phyloP scores from a whole-genome alignment of 2,888 invertebrate genomes.

The Lithosia quadra region DNA sequence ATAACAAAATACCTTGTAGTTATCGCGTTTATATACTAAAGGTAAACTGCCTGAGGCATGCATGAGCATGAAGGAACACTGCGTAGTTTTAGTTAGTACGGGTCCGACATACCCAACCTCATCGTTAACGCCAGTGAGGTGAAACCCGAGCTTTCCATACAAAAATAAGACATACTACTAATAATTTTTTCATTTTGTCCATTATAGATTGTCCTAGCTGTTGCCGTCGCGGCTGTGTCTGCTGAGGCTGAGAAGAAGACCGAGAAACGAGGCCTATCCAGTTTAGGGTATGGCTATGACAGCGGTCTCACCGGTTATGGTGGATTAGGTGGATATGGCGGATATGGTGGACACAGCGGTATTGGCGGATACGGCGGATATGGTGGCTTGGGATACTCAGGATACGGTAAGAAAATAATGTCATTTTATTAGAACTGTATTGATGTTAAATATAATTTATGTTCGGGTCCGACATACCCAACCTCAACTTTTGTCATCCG shows the following conservation, averaged over 20 bases:
- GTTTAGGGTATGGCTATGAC: conserved; percentile 73
- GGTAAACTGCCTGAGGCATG: too few species aligned
- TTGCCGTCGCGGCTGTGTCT: conserved; percentile 73
- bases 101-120: not conserved
- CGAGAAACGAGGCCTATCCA: conserved; percentile 80
- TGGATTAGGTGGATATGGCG: conserved; percentile 57
- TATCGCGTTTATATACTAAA: too few species aligned
- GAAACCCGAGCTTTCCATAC: too few species aligned
- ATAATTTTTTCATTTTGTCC: conserved; percentile 14
- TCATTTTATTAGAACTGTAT: not conserved
- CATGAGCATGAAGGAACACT: too few species aligned
- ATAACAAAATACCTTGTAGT: not conserved
- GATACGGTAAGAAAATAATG: conserved; percentile 26
- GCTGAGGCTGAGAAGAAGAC: conserved; percentile 83
- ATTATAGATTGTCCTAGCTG: conserved; percentile 71
- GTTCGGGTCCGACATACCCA: too few species aligned
- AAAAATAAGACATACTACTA: too few species aligned
- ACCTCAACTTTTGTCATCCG: too few species aligned
- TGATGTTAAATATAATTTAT: too few species aligned
- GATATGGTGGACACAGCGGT: conserved; percentile 55
- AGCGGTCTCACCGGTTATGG: conserved; percentile 63
- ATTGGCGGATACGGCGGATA: conserved; percentile 56
- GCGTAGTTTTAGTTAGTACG: too few species aligned
- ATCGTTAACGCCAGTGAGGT: not conserved
- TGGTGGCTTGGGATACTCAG: conserved; percentile 33